phyloP scores from a whole-genome alignment of 2,888 invertebrate species.

The Nemoura dubitans region DNA sequence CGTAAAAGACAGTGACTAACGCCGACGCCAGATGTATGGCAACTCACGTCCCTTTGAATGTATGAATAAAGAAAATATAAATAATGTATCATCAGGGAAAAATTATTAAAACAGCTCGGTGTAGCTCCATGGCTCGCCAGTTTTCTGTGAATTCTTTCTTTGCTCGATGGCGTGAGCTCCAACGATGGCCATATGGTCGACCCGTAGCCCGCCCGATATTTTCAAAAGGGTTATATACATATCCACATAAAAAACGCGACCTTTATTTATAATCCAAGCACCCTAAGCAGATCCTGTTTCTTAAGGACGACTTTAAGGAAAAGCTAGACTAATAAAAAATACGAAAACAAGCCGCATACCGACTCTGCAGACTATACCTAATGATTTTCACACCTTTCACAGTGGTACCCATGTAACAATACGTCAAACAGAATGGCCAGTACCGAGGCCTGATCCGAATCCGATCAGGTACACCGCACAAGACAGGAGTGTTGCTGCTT shows the following conservation, averaged over 20 bases:
- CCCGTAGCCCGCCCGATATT: not conserved
- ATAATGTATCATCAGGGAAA: not conserved
- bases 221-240: conserved; percentile 15
- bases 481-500: not conserved
- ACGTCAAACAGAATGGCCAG: not conserved
- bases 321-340: conserved; percentile 1
- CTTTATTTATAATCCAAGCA: conserved; percentile 29
- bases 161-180: not conserved
- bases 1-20: conserved; percentile 5
- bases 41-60: not conserved
- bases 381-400: conserved; percentile 39
- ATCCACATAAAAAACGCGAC: not conserved
- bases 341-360: not conserved
- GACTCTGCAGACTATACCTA: conserved; percentile 18
- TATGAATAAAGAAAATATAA: not conserved
- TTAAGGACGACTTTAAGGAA: conserved; percentile 18
- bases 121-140: not conserved
- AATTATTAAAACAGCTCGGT: not conserved
- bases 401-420: conserved; percentile 22
- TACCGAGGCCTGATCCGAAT: not conserved
- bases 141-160: not conserved
- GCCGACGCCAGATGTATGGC: not conserved
- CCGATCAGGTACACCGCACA: not conserved
- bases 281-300: conserved; percentile 26
- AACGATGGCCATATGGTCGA: not conserved